phyloP scores from a whole-genome alignment of 2,888 invertebrate species.

The Plagodis dolabraria region DNA sequence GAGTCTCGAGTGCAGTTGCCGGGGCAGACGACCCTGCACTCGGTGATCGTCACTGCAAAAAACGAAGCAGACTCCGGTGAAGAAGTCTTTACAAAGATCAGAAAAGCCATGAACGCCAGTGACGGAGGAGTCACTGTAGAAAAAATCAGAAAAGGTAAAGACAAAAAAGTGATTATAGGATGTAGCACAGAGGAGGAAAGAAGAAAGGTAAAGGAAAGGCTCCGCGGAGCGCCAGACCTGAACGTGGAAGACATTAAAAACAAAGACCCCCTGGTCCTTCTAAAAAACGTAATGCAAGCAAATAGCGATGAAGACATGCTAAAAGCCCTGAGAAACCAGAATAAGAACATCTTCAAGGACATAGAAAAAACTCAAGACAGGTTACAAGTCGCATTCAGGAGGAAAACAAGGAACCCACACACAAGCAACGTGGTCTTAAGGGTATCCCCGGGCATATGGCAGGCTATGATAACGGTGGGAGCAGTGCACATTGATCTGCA shows the following conservation, averaged over 20 bases:
- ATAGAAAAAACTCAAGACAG: background rate
- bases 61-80: constrained; percentile 22
- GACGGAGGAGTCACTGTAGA: constrained; percentile 22
- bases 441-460: constrained; percentile 26
- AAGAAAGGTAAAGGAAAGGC: constrained; percentile 15
- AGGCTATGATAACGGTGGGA: constrained; percentile 8
- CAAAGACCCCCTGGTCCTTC: constrained; percentile 23
- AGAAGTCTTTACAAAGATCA: constrained; percentile 12
- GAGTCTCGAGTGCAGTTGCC: background rate
- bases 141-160: constrained; percentile 25
- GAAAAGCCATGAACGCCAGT: constrained; percentile 25
- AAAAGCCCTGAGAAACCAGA: constrained; percentile 12
- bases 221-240: constrained; percentile 8
- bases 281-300: constrained; percentile 6
- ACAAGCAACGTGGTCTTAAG: constrained; percentile 8
- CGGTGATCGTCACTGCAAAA: constrained; percentile 14
- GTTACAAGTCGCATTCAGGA: background rate
- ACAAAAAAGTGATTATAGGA: constrained; percentile 23
- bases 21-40: constrained; percentile 19
- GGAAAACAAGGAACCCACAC: constrained; percentile 3
- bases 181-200: constrained; percentile 20
- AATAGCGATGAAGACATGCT: constrained; percentile 15
- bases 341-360: background rate
- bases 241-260: constrained; percentile 25
- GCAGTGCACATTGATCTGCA: constrained; percentile 33